Evolutionary conservation across 1,140 invertebrate species (phyloP), one percentile per base, ranked within the genome.

Genomic region (Leptopilina boulardi): DNA sequence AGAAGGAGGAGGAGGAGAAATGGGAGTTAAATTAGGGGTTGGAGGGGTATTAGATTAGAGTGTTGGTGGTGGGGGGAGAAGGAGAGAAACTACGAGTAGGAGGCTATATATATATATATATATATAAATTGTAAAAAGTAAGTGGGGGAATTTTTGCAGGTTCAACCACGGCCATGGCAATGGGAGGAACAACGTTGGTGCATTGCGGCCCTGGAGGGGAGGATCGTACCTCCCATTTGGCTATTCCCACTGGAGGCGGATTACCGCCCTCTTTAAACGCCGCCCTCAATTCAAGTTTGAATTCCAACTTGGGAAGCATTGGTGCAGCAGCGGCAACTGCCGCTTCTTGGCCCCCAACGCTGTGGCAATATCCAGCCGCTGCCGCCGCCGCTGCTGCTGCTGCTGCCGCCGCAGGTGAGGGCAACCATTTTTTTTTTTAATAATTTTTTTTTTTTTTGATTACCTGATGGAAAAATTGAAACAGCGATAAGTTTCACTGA

Each of bases 301-400:
- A 84, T 73, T 90, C 90, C 77, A 88, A 90, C 89, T 87, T 93
- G 84, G 91, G 92, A 89, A 91, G 91, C 87, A 88, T 92, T 83
- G 91, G 90, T 88, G 88, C 89, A 89, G 83, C 90, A 86, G 76
- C 87, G 85, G 77, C 89, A 86, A 86, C 87, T 88, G 79, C 89
- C 88, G 81, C 87, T 87, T 77, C 88, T 86, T 83, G 88, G 83
- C 83, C 86, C 73, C 84, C 94, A 74, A 93, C 94, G 79, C 91
- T 95, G 85, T 95, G 93, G 95, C 93, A 95, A 90, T 95, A 95
- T 91, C 94, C 94, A 83, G 88, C 88, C 74, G 81, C 87, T 71
- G 92, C 85, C n/a, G 84, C 85, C 23, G 83, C 81, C 18, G 79
- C 81, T 75, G 85, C 85, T 79, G 79, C 81, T 75, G 85, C 85